These are phyloP conservation scores for Parnassius orleans DNA, from an alignment of 2,888 invertebrate genomes.

Conservation along the genomic window DNA sequence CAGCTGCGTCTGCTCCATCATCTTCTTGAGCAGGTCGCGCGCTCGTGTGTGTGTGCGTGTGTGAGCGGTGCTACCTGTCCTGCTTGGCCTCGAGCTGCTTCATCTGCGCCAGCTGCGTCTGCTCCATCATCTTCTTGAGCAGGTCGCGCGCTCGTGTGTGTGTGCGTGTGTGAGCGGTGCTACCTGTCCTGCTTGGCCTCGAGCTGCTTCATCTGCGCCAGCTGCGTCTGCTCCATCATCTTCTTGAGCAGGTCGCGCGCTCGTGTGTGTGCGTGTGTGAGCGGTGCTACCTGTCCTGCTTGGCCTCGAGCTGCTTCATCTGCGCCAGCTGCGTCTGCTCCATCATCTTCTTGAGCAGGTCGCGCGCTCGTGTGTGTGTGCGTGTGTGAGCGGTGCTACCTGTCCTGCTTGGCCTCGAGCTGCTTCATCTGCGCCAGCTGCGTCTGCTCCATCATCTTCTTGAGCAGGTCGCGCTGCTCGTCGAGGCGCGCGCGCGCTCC, in stretches of 20 bases:
- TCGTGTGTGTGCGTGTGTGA: not conserved
- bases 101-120: no score
- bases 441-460: slow-evolving; percentile 89
- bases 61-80: no score
- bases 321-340: slow-evolving; percentile 90
- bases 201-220: slow-evolving; percentile 1
- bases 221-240: not conserved
- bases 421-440: slow-evolving; percentile 94
- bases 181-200: slow-evolving; percentile 1
- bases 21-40: slow-evolving; percentile 84
- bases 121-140: slow-evolving; percentile 88
- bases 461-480: slow-evolving; percentile 88
- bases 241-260: not conserved
- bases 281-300: slow-evolving; percentile 81
- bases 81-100: no score
- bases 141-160: slow-evolving; percentile 39
- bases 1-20: slow-evolving; percentile 91
- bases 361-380: slow-evolving; percentile 83
- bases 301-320: slow-evolving; percentile 93
- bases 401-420: slow-evolving; percentile 92
- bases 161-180: not conserved
- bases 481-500: slow-evolving; percentile 90
- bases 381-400: slow-evolving; percentile 66
- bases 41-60: slow-evolving; percentile 80
- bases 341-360: slow-evolving; percentile 88